Evolutionary conservation across 2,797 vertebrate species (phyloP).

Genomic region (Typhlichthys subterraneus): DNA sequence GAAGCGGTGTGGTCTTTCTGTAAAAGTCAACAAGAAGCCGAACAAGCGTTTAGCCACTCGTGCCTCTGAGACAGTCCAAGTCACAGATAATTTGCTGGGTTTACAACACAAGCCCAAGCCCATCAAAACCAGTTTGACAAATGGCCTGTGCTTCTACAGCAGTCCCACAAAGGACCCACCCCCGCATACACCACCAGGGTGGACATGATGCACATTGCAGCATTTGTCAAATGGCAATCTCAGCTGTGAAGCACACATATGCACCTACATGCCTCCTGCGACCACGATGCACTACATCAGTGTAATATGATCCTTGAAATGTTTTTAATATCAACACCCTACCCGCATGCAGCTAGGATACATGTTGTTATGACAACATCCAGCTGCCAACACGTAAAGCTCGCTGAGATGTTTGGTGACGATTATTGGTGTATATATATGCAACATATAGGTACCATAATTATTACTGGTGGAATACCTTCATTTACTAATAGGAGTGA

Average conservation of each 20-base stretch:
- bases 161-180: slow-evolving; percentile 20
- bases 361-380: slow-evolving; percentile 21
- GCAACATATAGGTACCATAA: too few species aligned
- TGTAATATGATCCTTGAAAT: slow-evolving; percentile 26
- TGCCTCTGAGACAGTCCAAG: slow-evolving; percentile 26
- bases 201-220: slow-evolving; percentile 2
- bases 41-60: slow-evolving; percentile 8
- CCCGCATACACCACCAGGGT: slow-evolving; percentile 31
- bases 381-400: slow-evolving; percentile 23
- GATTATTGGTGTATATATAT: too few species aligned
- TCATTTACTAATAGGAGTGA: too few species aligned
- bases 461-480: too few species aligned
- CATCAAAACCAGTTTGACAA: slow-evolving; percentile 54
- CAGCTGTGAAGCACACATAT: slow-evolving; percentile 11
- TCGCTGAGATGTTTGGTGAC: neutral
- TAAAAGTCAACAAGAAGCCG: neutral
- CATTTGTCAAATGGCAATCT: slow-evolving; percentile 29
- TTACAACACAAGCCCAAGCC: slow-evolving; percentile 58
- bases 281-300: too few species aligned
- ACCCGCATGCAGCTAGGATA: neutral
- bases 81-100: slow-evolving; percentile 57
- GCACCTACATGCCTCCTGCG: neutral
- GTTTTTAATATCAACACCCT: slow-evolving; percentile 3
- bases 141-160: slow-evolving; percentile 30
- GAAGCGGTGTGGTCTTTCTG: neutral